phyloP scores from a whole-genome alignment of 1,140 invertebrate genomes.

The Saxidomus purpurata region DNA sequence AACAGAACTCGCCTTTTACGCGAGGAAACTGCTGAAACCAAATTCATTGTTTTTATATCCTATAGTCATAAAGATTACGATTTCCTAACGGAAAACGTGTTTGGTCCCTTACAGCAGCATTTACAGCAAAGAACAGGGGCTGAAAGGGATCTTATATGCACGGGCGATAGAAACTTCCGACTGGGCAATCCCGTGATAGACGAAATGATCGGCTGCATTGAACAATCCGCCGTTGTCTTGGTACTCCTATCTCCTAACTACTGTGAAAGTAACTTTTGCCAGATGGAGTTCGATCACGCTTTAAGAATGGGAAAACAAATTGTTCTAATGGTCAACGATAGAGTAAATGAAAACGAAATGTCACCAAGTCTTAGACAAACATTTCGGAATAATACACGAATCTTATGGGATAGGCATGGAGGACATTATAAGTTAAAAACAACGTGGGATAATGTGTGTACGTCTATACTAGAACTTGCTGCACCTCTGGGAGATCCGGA shows the following conservation, averaged over 20 bases:
- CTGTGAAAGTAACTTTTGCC: background rate
- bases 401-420: background rate
- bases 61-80: background rate
- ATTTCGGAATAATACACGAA: background rate
- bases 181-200: background rate
- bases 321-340: background rate
- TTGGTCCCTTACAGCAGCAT: background rate
- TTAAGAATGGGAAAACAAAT: background rate
- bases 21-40: background rate
- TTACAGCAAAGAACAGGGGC: background rate
- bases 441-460: constrained; percentile 3
- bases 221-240: background rate
- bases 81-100: background rate
- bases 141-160: background rate
- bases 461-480: background rate
- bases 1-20: background rate
- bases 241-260: background rate
- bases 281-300: background rate
- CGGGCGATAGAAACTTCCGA: background rate
- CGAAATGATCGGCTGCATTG: background rate
- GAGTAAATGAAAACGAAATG: background rate
- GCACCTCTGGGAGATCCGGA: no score
- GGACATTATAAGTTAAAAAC: constrained; percentile 24
- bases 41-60: background rate
- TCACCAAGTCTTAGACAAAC: background rate